These are phyloP conservation scores for Amblyjoppa fuscipennis DNA, from an alignment of 2,888 invertebrate genomes.

Conservation along the genomic window DNA sequence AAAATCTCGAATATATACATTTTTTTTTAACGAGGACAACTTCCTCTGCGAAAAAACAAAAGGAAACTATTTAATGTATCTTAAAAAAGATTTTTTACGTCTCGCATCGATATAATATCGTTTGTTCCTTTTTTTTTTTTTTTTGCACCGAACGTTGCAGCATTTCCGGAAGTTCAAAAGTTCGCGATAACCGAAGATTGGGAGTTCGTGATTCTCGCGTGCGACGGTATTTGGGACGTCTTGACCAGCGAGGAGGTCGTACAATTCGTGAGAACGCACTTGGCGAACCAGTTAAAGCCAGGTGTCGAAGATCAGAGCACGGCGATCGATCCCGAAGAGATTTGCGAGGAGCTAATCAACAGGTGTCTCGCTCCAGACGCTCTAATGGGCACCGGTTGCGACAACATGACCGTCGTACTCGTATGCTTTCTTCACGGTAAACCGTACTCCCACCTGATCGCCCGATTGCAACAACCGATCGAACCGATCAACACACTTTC, in stretches of 20 bases:
- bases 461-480: slow-evolving; percentile 74
- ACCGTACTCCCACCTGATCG: slow-evolving; percentile 85
- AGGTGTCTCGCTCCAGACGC: slow-evolving; percentile 98
- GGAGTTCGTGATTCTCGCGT: slow-evolving; percentile 98
- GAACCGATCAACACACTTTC: slow-evolving; percentile 28
- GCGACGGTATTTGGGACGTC: slow-evolving; percentile 99
- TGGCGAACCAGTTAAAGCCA: slow-evolving; percentile 83
- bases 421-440: slow-evolving; percentile 91
- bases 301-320: slow-evolving; percentile 85
- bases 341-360: slow-evolving; percentile 98
- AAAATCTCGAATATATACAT: no score
- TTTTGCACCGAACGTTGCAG: slow-evolving; percentile 86
- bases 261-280: slow-evolving; percentile 93
- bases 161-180: slow-evolving; percentile 96
- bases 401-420: slow-evolving; percentile 99
- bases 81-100: neutral
- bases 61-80: neutral
- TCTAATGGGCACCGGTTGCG: slow-evolving; percentile 98
- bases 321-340: slow-evolving; percentile 95
- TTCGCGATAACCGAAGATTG: slow-evolving; percentile 94
- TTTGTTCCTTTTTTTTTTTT: neutral
- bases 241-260: slow-evolving; percentile 97
- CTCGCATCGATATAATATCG: neutral
- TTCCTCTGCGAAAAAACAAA: no score
- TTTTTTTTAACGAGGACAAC: no score